Evolutionary conservation across 2,113 vertebrate species (phyloP).

Genomic region (Festucalex cinctus): DNA sequence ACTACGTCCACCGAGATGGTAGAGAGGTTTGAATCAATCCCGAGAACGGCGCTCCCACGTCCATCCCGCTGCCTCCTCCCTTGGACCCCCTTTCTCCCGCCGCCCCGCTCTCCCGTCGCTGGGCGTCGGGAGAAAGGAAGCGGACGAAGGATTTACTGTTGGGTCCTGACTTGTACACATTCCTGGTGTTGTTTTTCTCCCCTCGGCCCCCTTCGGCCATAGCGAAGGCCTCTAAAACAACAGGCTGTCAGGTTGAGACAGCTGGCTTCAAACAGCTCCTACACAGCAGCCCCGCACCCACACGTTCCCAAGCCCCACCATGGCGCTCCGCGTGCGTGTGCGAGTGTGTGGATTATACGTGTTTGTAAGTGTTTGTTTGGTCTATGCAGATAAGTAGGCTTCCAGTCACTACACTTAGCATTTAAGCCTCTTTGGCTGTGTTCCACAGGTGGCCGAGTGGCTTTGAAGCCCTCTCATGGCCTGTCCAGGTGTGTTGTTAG

Average conservation of each 20-base stretch:
- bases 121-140: slow-evolving; percentile 71
- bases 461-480: slow-evolving; percentile 73
- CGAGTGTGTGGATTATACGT: slow-evolving; percentile 2
- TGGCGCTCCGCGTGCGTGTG: slow-evolving; percentile 17
- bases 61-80: slow-evolving; percentile 31
- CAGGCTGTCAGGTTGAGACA: slow-evolving; percentile 83
- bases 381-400: slow-evolving; percentile 52
- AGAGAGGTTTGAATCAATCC: background rate
- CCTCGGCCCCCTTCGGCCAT: slow-evolving; percentile 75
- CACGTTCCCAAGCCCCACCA: slow-evolving; percentile 68
- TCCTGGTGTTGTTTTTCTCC: slow-evolving; percentile 81
- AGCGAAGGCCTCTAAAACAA: slow-evolving; percentile 82
- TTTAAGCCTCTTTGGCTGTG: slow-evolving; percentile 49
- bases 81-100: slow-evolving; percentile 17
- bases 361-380: slow-evolving; percentile 16
- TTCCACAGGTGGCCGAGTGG: slow-evolving; percentile 67
- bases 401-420: slow-evolving; percentile 51
- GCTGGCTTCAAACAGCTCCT: slow-evolving; percentile 83
- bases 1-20: too few relatives aligned
- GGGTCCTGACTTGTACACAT: slow-evolving; percentile 83
- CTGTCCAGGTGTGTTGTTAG: slow-evolving; percentile 91
- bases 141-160: slow-evolving; percentile 81
- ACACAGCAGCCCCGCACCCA: slow-evolving; percentile 71
- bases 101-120: slow-evolving; percentile 62
- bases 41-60: slow-evolving; percentile 52